Base-by-base conservation (phyloP, 2,113 vertebrate species). In the Sialia sialis region DNA sequence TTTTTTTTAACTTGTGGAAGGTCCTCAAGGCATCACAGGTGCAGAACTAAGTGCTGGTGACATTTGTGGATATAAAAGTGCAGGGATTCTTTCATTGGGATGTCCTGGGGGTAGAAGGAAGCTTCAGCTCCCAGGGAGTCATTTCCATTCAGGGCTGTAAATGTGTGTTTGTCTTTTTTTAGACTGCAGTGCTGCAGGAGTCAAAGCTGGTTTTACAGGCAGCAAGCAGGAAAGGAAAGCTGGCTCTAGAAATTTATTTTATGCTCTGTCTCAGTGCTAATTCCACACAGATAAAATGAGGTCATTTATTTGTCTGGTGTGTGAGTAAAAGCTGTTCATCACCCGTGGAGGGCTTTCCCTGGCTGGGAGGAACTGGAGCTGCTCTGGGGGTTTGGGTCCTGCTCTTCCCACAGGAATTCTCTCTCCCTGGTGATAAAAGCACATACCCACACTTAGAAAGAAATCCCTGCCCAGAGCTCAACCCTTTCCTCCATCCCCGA, bases 11-110 rank as follows among this genome's bases (percentile, higher is more conserved):
- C 79, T 93, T 81, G 19, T 10, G 69, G 73, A 86, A 70, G 62
- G 56, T 94, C 96, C 96, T 95, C 46, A 54, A 95, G 96, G 94
- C 94, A 78, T 93, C 91, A 74, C 91, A 95, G 93, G 96, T 97
- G 91, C 90, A 91, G 93, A 92, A 78, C 16, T 92, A 87, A 96
- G 85, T 23, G 76, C 91, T 73, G 82, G 22, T 97, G 94, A 95
- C 96, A 96, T 96, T 94, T 95, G 89, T 94, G 87, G 79, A 39
- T 95, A 68, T 94, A 70, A 95, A 96, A 96, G 93, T 62, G 89
- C 67, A 30, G 26, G 43, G 76, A 81, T 95, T 83, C 89, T 94
- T 93, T 91, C 70, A 34, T 0, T 46, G 81, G 83, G 70, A 66
- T 90, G 79, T 93, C 94, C 86, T 95, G 93, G 52, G 93, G 92